Evolutionary conservation across 2,797 vertebrate species (phyloP), one percentile per base, ranked within the genome.

Genomic region (Brachyalestes nurse): DNA sequence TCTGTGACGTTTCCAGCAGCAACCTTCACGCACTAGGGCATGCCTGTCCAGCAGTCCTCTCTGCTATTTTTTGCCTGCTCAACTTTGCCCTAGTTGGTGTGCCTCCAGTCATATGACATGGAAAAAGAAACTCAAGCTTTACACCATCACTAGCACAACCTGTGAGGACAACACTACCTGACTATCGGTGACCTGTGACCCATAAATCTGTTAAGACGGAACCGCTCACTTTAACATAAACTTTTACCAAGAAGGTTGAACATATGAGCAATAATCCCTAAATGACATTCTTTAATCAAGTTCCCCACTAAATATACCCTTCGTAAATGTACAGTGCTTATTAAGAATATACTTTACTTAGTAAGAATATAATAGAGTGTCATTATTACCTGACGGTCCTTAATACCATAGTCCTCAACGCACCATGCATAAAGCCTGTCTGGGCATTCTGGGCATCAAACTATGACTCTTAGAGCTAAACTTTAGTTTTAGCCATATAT

Each of bases 21-120:
- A 57, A 73, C 53, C 28, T 72, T 72, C 53, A 40, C 28, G 28
- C 53, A 51, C 51, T 65, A 75, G 75, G 6, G 86, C 89, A 88
- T 87, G 88, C 79, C 88, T 86, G 88, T 85, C 85, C 67, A 49
- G 84, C 76, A 45, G 71, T 53, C 80, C 84, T 82, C 80, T 69
- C 83, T 19, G 86, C 93, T 94, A 93, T 93, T 93, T 94, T 88
- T 91, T 92, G 90, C 84, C 55, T 38, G 21, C 47, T 94, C 92
- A 95, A 92, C 95, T 95, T 94, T 95, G 91, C 86, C 93, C 94
- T 88, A 95, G 84, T 93, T 94, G 79, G 88, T 89, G 80, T 82
- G 86, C 73, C 86, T 82, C 88, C 84, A 90, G 91, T 94, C 93
- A 92, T 87, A 87, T 93, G 95, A 92, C 92, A 91, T 93, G 93